Evolutionary conservation across 2,113 vertebrate genomes (phyloP).

Genomic region (Hystrix brachyura): DNA sequence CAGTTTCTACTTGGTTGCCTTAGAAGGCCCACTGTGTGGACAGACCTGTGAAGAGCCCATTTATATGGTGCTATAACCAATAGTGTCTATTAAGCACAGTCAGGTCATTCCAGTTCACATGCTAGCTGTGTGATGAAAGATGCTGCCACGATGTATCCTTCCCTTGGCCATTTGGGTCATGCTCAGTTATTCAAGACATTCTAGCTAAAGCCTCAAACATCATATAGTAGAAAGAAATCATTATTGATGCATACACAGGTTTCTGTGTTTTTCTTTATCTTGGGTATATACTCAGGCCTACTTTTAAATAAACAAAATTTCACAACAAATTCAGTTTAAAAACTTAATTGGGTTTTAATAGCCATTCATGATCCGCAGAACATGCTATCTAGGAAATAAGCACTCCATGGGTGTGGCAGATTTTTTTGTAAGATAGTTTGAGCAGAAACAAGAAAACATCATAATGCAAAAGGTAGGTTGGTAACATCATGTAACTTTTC

Average conservation of each 20-base stretch:
- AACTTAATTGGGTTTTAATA: neutral
- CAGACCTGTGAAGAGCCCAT: neutral
- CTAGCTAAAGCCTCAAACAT: neutral
- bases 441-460: neutral
- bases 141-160: neutral
- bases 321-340: neutral
- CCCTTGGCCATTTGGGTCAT: neutral
- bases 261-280: constrained; percentile 23
- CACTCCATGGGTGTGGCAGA: neutral
- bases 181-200: neutral
- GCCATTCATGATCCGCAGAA: neutral
- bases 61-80: neutral
- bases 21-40: neutral
- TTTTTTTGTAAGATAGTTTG: neutral
- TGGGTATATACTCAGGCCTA: neutral
- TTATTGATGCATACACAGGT: neutral
- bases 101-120: neutral
- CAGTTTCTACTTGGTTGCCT: neutral
- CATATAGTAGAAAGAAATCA: neutral
- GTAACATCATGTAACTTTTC: neutral
- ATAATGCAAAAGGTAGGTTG: neutral
- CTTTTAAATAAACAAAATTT: neutral
- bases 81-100: neutral
- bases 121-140: neutral
- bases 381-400: neutral